These are phyloP conservation scores for Mesorhabditis spiculigera DNA, from an alignment of 2,888 invertebrate genomes.

Conservation along the genomic window DNA sequence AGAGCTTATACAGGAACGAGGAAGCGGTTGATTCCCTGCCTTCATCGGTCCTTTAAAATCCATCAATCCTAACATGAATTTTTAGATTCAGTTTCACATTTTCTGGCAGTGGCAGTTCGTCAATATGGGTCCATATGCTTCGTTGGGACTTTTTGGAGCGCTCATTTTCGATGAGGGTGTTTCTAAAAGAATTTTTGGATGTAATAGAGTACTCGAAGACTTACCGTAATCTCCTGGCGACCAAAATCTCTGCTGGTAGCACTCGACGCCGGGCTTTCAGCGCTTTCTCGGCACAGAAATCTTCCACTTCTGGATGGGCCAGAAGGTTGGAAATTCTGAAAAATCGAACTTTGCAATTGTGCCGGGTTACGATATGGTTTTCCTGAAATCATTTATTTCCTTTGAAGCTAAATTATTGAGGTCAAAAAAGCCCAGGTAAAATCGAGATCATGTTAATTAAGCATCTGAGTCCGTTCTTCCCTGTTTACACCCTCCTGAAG, in stretches of 20 bases:
- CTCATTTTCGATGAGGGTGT: neutral
- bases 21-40: too few species aligned
- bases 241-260: neutral
- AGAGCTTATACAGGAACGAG: too few species aligned
- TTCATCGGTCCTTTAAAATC: neutral
- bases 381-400: too few species aligned
- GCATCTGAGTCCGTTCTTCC: too few species aligned
- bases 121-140: neutral
- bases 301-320: conserved; percentile 5
- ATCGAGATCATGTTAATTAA: too few species aligned
- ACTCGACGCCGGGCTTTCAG: neutral
- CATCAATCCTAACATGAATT: conserved; percentile 1
- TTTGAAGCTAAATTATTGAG: too few species aligned
- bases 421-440: too few species aligned
- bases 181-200: neutral
- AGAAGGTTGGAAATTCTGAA: neutral
- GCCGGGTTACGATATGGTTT: too few species aligned
- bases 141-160: neutral
- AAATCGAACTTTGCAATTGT: too few species aligned
- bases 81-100: neutral
- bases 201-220: too few species aligned
- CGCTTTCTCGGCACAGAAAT: conserved; percentile 4
- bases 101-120: neutral
- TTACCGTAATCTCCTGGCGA: neutral
- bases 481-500: too few species aligned